Conservation (phyloP, 1,140 invertebrate species). For the Megalonaias nervosa region DNA sequence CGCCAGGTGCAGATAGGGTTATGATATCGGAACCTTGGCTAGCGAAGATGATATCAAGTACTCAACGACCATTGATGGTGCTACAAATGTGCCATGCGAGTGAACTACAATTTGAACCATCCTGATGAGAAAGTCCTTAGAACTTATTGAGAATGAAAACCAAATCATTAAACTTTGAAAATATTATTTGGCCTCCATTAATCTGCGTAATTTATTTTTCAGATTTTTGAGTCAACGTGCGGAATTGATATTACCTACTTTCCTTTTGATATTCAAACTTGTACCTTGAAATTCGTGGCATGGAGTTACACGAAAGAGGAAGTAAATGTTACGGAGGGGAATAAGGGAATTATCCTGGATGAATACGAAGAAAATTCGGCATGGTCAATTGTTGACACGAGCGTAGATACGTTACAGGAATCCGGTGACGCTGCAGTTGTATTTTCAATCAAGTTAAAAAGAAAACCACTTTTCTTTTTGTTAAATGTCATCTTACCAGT, state of each 20-base stretch:
- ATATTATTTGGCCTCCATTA: too few relatives aligned
- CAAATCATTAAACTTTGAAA: too few relatives aligned
- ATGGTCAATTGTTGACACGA: constrained; percentile 5
- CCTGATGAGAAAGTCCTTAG: too few relatives aligned
- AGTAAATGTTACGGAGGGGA: constrained; percentile 60
- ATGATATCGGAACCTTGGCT: too few relatives aligned
- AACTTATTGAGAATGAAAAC: too few relatives aligned
- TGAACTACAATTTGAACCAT: too few relatives aligned
- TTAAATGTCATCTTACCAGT: constrained; percentile 7
- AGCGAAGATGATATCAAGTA: too few relatives aligned
- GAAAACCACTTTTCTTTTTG: constrained; percentile 10
- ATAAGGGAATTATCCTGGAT: not conserved
- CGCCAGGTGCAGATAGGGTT: too few relatives aligned
- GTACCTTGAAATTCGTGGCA: constrained; percentile 70
- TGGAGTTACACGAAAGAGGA: constrained; percentile 49
- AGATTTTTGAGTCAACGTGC: constrained; percentile 98
- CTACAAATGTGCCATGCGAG: too few relatives aligned
- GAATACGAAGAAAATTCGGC: constrained; percentile 4
- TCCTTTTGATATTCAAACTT: constrained; percentile 82
- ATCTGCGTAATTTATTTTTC: not conserved
- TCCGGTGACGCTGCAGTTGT: not conserved
- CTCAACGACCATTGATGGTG: too few relatives aligned
- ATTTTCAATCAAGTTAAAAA: constrained; percentile 12
- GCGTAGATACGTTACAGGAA: not conserved
- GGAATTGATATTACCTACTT: constrained; percentile 88